Evolutionary conservation across 2,113 vertebrate genomes (phyloP).

Genomic region (Castor canadensis): DNA sequence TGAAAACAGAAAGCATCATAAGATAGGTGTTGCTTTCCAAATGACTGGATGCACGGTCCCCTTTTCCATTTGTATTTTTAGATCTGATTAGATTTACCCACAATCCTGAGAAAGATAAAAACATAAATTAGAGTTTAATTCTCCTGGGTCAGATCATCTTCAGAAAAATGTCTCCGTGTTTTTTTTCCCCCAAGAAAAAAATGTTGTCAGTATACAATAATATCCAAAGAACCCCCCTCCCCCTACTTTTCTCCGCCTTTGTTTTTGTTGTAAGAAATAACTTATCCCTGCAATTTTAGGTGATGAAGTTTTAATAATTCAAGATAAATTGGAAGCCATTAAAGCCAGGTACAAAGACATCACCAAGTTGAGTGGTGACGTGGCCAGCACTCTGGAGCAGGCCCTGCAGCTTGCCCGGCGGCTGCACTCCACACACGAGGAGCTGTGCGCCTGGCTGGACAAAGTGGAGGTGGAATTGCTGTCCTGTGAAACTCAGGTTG

Average conservation of each 20-base stretch:
- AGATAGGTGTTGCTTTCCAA: not conserved
- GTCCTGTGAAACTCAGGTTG: conserved; percentile 85
- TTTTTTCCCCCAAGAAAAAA: not conserved
- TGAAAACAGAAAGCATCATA: not conserved
- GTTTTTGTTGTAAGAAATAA: conserved; percentile 66
- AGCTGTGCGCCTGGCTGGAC: conserved; percentile 92
- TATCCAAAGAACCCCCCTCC: not conserved
- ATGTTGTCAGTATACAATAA: not conserved
- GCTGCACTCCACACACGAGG: conserved; percentile 87
- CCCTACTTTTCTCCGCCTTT: not conserved
- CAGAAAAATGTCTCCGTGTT: not conserved
- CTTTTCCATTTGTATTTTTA: conserved; percentile 25
- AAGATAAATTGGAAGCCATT: conserved; percentile 97
- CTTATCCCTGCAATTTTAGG: conserved; percentile 85
- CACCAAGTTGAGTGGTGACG: conserved; percentile 88
- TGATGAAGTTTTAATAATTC: conserved; percentile 97
- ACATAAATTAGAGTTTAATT: not conserved
- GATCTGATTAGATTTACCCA: not conserved
- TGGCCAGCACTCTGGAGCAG: conserved; percentile 91
- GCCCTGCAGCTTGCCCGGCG: conserved; percentile 89
- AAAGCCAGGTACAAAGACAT: conserved; percentile 96
- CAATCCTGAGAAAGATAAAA: not conserved
- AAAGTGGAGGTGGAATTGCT: conserved; percentile 88
- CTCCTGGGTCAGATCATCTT: conserved; percentile 31
- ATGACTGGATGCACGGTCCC: not conserved